Base-by-base conservation (phyloP, 2,888 invertebrate species). In the Leucophora obtusa region DNA sequence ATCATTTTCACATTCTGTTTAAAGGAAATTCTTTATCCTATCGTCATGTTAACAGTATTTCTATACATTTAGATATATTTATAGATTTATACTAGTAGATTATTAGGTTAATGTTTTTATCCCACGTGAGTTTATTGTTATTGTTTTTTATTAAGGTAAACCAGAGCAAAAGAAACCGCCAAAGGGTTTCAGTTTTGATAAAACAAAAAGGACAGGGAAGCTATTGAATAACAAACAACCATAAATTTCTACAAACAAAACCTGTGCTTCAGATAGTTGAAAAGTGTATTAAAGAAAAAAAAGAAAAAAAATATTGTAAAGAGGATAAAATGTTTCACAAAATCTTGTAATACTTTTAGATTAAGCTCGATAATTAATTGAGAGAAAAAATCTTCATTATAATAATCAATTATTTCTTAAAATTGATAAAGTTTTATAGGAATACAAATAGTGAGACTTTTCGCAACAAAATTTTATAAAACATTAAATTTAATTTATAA, bases 81-180 rank as follows among this genome's bases (percentile, higher is more conserved):
- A 50, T 62, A 47, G 62, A 62, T 62, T 50, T 62, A 62, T 50
- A 50, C n/a, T 47, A 62, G 62, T 47, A 62, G 62, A 62, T 62
- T 62, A 62, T 62, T 50, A 28, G 50, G 62, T 62, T 50, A 50
- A 50, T 50, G 62, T 47, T 62, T 43, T 15, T 24, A 62, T 24
- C 62, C 62, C 62, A 62, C 62, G 50, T 62, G 62, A 62, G 50
- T 62, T 62, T 50, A 62, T 35, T 35, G 35, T 62, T 62, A 50
- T 43, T 50, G n/a, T 50, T 62, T 47, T 62, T 50, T 14, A 1
- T 24, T 18, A 15, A 10, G 35, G 8, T 8, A 35, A 35, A 35
- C 1, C 2, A 35, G 35, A 35, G 8, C 35, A 35, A 10, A 5
- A 24, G n/a, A 11, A 17, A n/a, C 2, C 15, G n/a, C 50, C 8